Evolutionary conservation across 2,888 invertebrate genomes (phyloP), one percentile per base, ranked within the genome.

Genomic region (Cataglyphis rosenhaueri): DNA sequence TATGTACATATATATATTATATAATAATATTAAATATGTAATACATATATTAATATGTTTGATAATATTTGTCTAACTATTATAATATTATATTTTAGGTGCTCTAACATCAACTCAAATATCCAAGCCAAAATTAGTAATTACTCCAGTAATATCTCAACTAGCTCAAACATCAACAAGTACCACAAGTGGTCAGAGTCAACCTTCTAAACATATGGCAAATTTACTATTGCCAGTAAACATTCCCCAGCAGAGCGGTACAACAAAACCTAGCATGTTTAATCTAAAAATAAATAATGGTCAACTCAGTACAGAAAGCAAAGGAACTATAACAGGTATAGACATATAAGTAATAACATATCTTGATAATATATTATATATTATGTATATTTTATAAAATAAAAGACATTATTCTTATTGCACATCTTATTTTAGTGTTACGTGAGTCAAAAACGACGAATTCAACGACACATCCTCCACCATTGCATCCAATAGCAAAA

Each of bases 211-310:
- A 87, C 93, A 94, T 86, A 92, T 94, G 92, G 90, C 94, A 35
- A 94, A 94, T 88, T 90, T 94, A 57, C 84, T 94, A 84, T 82
- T 94, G 82, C 94, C 94, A 75, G 93, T 94, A 78, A 92, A 87
- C 74, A 92, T 94, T 87, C 92, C 94, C 8, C 94, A 93, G 81
- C 93, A 92, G 70, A 91, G 92, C 44, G 92, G 88, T 32, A 87
- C 92, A 38, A 83, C 95, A 15, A 95, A 96, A 91, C 95, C 96
- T 10, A 96, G 96, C 68, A 95, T 96, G 88, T 96, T 96, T 83
- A 97, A 97, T 93, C 95, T 97, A 83, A 97, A 97, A 95, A 96
- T 97, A 91, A 95, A 96, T 32, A 97, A 96, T 93, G 96, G 96
- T 4, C 96, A 96, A 92, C 95, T 96, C 84, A 96, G 95, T 89